A percentile compares a stretch with the other conserved stretches of the same genome.
These are phyloP conservation scores for Musca domestica DNA, from an alignment of 1,140 invertebrate genomes.

Conservation along the genomic window DNA sequence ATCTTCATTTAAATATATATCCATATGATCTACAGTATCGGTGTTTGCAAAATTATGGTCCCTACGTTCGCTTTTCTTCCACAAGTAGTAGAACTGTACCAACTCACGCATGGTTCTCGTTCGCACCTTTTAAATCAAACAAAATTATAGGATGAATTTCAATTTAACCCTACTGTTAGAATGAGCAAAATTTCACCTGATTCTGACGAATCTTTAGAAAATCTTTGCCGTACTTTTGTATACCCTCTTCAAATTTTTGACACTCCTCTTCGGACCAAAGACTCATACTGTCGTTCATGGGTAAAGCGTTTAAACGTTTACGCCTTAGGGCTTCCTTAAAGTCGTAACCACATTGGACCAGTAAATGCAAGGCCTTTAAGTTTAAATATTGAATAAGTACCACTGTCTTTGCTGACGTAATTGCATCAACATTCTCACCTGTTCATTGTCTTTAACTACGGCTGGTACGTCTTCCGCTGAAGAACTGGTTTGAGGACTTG, in stretches of 20 bases:
- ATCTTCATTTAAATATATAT: constrained; percentile 46
- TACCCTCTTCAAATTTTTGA: constrained; percentile 92
- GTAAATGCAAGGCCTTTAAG: constrained; percentile 71
- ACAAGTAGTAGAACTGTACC: constrained; percentile 97
- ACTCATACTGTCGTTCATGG: constrained; percentile 71
- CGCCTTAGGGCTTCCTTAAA: constrained; percentile 86
- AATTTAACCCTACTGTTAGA: neutral
- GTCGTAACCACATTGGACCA: constrained; percentile 93
- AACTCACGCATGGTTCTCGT: constrained; percentile 95
- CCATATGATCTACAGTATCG: constrained; percentile 51
- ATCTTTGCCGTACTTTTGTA: constrained; percentile 92
- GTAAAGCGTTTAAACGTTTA: constrained; percentile 75
- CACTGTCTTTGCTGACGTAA: neutral
- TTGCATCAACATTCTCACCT: constrained; percentile 49
- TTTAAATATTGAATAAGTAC: neutral
- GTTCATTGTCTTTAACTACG: constrained; percentile 85
- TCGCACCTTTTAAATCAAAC: constrained; percentile 59
- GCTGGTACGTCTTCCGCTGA: constrained; percentile 7
- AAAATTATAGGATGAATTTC: neutral
- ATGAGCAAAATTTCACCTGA: constrained; percentile 64
- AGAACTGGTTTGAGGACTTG: neutral
- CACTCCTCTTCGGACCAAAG: constrained; percentile 98
- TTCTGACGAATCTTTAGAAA: constrained; percentile 93
- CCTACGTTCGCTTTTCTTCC: constrained; percentile 98
- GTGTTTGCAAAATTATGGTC: constrained; percentile 61